Base-by-base conservation (phyloP, 2,888 invertebrate genomes). In the Synanthedon myopaeformis region DNA sequence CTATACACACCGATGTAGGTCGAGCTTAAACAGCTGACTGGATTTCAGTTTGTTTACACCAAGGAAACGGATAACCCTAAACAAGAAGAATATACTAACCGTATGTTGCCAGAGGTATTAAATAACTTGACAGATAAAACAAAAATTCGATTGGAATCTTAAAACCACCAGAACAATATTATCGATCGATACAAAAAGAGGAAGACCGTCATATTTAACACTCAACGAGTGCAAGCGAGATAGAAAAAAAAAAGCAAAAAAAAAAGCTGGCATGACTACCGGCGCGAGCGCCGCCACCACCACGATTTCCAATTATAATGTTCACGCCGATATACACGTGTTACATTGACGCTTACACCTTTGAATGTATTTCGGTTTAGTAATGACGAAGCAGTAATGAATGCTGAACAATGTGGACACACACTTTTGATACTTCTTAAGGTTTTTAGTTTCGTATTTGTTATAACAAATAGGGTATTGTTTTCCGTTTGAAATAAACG, bases 91-190 rank as follows among this genome's bases (percentile, higher is more conserved):
- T 4, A 45, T 45, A 45, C 14, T n/a, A 45, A 45, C 14, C 45
- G n/a, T 45, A 45, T 45, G 13, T 42, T 42, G 13, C 14, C 35
- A 45, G 8, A 45, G 23, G 8, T 14, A 14, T 66, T 65, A 65
- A 68, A 67, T 65, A 66, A 67, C 63, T 63, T 66, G 66, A 69
- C 71, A 69, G 65, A 60, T 67, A 66, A 62, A 67, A 76, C 67
- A 67, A 63, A 66, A 69, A 65, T 66, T 61, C 58, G 78, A 79
- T 79, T 66, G 52, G 62, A 61, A 78, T 79, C 78, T 70, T 67
- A 71, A 65, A 68, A 69, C 67, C 68, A 66, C 72, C 62, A 65
- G 74, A 73, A 80, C 79, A 79, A 79, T 79, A 78, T 76, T 76
- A 79, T 79, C 80, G 74, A 70, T 69, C 64, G 67, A 63, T 61